A percentile compares a stretch with the other conserved stretches of the same genome.
Conservation (phyloP, 2,888 invertebrate species). For the Mystacides longicornis region DNA sequence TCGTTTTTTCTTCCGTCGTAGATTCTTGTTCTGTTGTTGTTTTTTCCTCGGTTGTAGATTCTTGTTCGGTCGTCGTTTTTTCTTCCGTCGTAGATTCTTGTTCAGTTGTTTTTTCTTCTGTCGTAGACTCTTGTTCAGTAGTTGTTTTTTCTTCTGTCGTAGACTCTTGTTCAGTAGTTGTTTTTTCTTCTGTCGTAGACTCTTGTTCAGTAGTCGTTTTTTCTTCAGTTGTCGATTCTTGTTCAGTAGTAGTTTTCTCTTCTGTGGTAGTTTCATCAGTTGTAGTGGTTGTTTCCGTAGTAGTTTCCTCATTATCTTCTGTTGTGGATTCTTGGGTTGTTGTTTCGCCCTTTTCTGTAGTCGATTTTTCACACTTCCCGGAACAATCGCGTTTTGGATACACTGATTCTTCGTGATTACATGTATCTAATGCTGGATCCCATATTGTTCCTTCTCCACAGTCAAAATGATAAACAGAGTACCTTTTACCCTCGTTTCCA, state of each 20-base stretch:
- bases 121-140: slow-evolving; percentile 26
- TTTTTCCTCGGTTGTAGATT: slow-evolving; percentile 26
- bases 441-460: slow-evolving; percentile 66
- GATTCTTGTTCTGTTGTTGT: slow-evolving; percentile 17
- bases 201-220: slow-evolving; percentile 20
- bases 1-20: slow-evolving; percentile 26
- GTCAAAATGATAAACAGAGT: slow-evolving; percentile 57
- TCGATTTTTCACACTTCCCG: slow-evolving; percentile 26
- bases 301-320: slow-evolving; percentile 19
- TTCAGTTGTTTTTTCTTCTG: slow-evolving; percentile 18
- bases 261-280: slow-evolving; percentile 24
- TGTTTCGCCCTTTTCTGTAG: slow-evolving; percentile 26
- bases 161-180: slow-evolving; percentile 29
- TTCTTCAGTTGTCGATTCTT: slow-evolving; percentile 24
- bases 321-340: slow-evolving; percentile 27
- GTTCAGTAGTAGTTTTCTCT: slow-evolving; percentile 24
- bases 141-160: slow-evolving; percentile 31
- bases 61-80: slow-evolving; percentile 28
- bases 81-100: slow-evolving; percentile 26
- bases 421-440: slow-evolving; percentile 58
- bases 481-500: slow-evolving; percentile 43
- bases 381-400: slow-evolving; percentile 48
- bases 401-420: slow-evolving; percentile 60
- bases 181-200: slow-evolving; percentile 18
- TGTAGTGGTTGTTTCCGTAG: slow-evolving; percentile 16